Evolutionary conservation across 2,113 vertebrate species (phyloP).

Genomic region (Nerophis ophidion): DNA sequence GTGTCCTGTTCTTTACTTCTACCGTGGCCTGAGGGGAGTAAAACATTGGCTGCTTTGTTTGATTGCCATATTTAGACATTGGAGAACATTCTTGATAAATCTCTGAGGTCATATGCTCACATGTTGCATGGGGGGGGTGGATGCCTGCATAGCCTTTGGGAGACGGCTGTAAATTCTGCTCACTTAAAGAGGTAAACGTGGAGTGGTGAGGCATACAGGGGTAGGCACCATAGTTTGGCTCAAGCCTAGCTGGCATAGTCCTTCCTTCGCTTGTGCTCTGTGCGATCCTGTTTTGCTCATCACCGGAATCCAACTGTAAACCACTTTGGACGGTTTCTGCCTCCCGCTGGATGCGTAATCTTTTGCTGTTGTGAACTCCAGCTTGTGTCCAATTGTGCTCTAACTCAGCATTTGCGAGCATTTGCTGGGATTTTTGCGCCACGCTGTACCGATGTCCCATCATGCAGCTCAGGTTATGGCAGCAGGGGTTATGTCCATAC

Average conservation of each 20-base stretch:
- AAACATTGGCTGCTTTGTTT: constrained; percentile 61
- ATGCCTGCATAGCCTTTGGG: constrained; percentile 47
- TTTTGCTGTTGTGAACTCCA: constrained; percentile 44
- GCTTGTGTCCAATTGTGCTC: constrained; percentile 68
- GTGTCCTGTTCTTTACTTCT: constrained; percentile 62
- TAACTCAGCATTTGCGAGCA: constrained; percentile 47
- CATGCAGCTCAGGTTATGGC: constrained; percentile 60
- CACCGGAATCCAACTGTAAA: constrained; percentile 41
- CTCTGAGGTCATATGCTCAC: constrained; percentile 65
- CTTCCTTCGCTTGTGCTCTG: constrained; percentile 40
- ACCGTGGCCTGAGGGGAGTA: constrained; percentile 67
- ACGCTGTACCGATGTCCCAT: constrained; percentile 55
- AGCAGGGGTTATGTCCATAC: constrained; percentile 75
- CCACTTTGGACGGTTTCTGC: constrained; percentile 36
- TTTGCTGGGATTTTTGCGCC: constrained; percentile 46
- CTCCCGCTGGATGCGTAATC: constrained; percentile 44
- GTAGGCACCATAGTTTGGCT: constrained; percentile 60
- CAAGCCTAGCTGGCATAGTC: constrained; percentile 48
- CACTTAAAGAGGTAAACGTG: constrained; percentile 48
- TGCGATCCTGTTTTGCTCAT: constrained; percentile 39
- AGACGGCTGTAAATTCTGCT: constrained; percentile 55
- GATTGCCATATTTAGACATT: constrained; percentile 58
- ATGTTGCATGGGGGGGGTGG: constrained; percentile 51
- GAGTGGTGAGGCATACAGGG: constrained; percentile 47
- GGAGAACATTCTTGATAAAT: constrained; percentile 65